Evolutionary conservation across 2,113 vertebrate species (phyloP).

Genomic region (Corythoichthys haematopterus): DNA sequence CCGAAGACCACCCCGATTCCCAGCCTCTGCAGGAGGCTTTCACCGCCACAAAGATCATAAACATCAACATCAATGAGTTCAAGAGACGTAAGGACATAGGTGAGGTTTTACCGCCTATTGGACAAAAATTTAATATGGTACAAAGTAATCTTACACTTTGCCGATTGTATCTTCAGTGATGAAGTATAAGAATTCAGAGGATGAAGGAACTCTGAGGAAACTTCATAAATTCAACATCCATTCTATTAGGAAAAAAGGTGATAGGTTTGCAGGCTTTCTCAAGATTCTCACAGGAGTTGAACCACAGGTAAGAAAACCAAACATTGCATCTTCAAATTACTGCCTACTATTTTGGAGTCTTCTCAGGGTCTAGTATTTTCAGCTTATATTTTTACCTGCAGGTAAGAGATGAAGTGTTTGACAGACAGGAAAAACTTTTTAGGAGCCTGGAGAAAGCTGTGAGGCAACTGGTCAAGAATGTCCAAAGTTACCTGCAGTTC

Average conservation of each 20-base stretch:
- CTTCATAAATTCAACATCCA: conserved; percentile 90
- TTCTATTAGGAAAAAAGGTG: conserved; percentile 95
- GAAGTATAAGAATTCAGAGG: conserved; percentile 90
- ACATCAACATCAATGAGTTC: conserved; percentile 92
- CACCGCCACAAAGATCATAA: conserved; percentile 80
- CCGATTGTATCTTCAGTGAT: conserved; percentile 73
- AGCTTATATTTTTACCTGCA: conserved; percentile 48
- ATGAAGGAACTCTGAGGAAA: conserved; percentile 88
- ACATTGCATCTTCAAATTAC: background rate
- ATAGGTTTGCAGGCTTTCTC: conserved; percentile 88
- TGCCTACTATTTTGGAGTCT: background rate
- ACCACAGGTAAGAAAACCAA: conserved; percentile 78
- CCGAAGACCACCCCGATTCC: conserved; percentile 83
- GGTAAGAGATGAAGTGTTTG: conserved; percentile 90
- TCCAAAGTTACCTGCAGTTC: conserved; percentile 76
- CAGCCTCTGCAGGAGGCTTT: conserved; percentile 77
- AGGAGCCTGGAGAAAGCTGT: conserved; percentile 88
- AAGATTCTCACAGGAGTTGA: conserved; percentile 90
- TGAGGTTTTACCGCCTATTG: conserved; percentile 42
- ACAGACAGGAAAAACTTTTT: conserved; percentile 88
- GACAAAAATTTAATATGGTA: background rate
- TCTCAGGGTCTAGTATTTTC: background rate
- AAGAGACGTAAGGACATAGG: conserved; percentile 93
- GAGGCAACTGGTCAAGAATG: conserved; percentile 81
- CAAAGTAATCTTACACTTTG: background rate